Evolutionary conservation across 2,113 vertebrate species (phyloP).

Genomic region (Antechinus flavipes): DNA sequence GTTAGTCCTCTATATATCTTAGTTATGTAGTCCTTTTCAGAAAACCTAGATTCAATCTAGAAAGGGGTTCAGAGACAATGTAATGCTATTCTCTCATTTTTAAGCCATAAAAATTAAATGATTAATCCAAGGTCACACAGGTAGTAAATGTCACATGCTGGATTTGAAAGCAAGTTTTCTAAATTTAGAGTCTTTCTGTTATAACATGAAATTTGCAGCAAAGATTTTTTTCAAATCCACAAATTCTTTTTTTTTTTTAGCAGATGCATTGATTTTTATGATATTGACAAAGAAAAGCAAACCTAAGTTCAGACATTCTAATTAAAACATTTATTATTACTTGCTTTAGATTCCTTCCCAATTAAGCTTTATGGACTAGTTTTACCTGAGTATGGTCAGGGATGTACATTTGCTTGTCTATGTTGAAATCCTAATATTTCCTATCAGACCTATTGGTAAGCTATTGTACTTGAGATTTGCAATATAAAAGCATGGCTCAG

Average conservation of each 20-base stretch:
- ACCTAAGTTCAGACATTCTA: not conserved
- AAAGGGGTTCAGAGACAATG: not conserved
- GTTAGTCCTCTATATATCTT: not conserved
- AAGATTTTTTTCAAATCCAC: not conserved
- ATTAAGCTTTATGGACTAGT: not conserved
- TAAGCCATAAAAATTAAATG: not conserved
- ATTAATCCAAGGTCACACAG: not conserved
- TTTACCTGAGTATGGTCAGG: not conserved
- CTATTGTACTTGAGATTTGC: not conserved
- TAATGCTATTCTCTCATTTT: not conserved
- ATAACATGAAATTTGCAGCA: not conserved
- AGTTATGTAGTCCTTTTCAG: not conserved
- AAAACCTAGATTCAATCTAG: not conserved
- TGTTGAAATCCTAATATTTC: not conserved
- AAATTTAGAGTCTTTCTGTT: not conserved
- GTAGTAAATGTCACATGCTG: not conserved
- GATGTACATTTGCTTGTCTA: not conserved
- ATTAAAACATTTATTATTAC: not conserved
- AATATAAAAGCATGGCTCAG: not conserved
- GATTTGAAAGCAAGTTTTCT: not conserved
- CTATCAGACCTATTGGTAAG: not conserved
- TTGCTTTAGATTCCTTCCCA: not conserved
- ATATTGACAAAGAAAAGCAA: not conserved
- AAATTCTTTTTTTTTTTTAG: not conserved
- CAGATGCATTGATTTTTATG: not conserved